Conservation (phyloP, 2,113 vertebrate species). For the Pomatorhinus ruficollis region DNA sequence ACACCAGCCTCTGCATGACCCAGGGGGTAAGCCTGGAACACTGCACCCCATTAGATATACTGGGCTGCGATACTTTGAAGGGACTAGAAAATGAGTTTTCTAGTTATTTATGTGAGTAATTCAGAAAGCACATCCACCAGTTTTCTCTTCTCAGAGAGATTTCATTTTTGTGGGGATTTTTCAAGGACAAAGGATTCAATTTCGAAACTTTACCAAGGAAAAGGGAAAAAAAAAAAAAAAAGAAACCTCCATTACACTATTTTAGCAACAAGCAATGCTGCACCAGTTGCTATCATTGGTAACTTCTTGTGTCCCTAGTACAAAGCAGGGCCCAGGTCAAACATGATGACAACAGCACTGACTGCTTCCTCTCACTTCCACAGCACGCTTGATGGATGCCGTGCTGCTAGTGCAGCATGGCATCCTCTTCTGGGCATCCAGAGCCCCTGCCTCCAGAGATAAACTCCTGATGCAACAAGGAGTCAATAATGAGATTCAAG, state of each 20-base stretch:
- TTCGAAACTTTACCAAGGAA: background rate
- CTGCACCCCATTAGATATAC: background rate
- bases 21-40: background rate
- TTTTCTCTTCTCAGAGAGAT: constrained; percentile 15
- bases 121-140: constrained; percentile 3
- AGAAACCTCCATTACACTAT: background rate
- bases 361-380: background rate
- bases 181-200: constrained; percentile 43
- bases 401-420: fast-evolving
- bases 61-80: background rate
- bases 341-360: fast-evolving
- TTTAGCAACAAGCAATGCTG: background rate
- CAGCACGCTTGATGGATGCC: background rate
- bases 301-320: background rate
- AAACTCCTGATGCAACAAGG: background rate
- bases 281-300: background rate
- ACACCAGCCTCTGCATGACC: background rate
- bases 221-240: background rate
- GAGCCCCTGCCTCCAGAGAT: background rate
- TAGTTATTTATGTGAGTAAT: constrained; percentile 64
- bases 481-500: background rate
- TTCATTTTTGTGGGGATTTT: constrained; percentile 20
- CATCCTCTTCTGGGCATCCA: background rate
- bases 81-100: constrained; percentile 57
- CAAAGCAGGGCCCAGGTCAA: background rate